Evolutionary conservation across 2,888 invertebrate species (phyloP).

Genomic region (Sesia bembeciformis): DNA sequence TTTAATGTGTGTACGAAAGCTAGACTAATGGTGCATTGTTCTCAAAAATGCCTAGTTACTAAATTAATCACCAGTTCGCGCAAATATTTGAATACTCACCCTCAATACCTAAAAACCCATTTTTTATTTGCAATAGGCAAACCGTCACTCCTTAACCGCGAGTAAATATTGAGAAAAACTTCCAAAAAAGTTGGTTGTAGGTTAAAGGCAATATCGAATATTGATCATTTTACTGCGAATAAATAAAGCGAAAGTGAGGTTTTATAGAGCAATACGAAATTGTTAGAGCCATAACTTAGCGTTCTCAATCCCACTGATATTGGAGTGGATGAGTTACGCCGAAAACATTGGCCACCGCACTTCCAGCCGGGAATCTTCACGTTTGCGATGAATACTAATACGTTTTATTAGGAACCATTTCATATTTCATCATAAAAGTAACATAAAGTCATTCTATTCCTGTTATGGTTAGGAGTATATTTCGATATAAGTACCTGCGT

Average conservation of each 20-base stretch:
- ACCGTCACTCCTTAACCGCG: neutral
- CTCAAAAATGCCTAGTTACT: no score
- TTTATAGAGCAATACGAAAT: conserved; percentile 70
- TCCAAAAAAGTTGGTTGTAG: neutral
- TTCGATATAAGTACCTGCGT: no score
- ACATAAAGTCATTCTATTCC: no score
- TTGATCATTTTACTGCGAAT: conserved; percentile 68
- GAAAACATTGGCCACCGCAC: conserved; percentile 43
- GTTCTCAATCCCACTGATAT: conserved; percentile 60
- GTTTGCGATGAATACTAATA: conserved; percentile 42
- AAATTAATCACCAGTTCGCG: no score
- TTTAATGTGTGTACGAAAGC: no score
- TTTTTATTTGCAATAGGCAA: no score
- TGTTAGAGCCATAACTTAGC: conserved; percentile 66
- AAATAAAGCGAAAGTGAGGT: conserved; percentile 68
- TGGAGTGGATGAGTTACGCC: conserved; percentile 61
- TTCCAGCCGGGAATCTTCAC: conserved; percentile 24
- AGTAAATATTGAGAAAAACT: neutral
- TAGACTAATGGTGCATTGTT: no score
- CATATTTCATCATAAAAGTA: conserved; percentile 21
- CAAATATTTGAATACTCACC: no score
- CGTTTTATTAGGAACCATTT: conserved; percentile 30
- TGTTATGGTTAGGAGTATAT: no score
- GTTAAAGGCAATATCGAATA: conserved; percentile 54
- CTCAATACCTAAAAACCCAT: no score